Percentiles rank a stretch among this genome's conserved stretches.
Conservation (phyloP, 1,140 invertebrate species). For the Megalopta genalis region DNA sequence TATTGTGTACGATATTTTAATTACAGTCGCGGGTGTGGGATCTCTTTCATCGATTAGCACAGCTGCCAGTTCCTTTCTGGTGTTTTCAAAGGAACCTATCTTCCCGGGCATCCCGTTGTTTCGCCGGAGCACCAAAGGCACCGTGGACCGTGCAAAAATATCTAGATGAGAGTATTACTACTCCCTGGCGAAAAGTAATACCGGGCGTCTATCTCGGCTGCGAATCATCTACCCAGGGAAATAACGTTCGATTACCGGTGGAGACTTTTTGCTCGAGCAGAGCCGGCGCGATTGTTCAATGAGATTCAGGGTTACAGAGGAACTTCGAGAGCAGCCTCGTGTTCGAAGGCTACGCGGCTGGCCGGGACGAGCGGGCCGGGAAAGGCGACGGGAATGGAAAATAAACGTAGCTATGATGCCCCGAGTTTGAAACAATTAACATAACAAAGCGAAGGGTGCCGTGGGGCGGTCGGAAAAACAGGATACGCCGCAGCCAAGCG, state of each 20-base stretch:
- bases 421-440: conserved; percentile 78
- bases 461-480: conserved; percentile 46
- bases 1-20: conserved; percentile 47
- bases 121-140: not conserved
- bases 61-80: conserved; percentile 29
- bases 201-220: not conserved
- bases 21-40: conserved; percentile 28
- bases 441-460: conserved; percentile 71
- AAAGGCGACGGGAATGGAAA: conserved; percentile 74
- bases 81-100: conserved; percentile 10
- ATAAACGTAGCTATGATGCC: conserved; percentile 76
- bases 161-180: not conserved
- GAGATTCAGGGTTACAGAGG: no score
- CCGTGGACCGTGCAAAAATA: conserved; percentile 1
- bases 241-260: not conserved
- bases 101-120: conserved; percentile 5
- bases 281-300: not conserved
- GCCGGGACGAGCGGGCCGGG: conserved; percentile 39
- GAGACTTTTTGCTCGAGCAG: conserved; percentile 25
- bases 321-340: conserved; percentile 36
- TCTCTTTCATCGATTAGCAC: conserved; percentile 37
- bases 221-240: not conserved
- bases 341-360: conserved; percentile 32
- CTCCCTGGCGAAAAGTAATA: conserved; percentile 9
- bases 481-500: conserved; percentile 59